Base-by-base conservation (phyloP, 2,888 invertebrate genomes). In the Tanytarsus gracilentus region DNA sequence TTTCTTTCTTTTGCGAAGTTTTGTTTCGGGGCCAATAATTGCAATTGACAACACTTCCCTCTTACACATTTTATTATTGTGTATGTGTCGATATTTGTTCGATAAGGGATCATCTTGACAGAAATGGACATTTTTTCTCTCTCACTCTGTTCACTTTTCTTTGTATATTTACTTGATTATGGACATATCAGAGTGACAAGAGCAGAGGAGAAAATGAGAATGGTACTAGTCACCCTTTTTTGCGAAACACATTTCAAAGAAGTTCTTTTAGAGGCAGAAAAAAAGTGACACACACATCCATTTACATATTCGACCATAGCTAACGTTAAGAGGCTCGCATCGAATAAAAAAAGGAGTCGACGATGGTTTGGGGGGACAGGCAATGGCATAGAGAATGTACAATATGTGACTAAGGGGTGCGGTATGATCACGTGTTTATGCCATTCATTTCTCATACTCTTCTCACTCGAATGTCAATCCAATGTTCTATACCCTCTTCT, bases 21-120 rank as follows among this genome's bases (percentile, higher is more conserved):
- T 44, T 23, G 23, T 44, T 36, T 44, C 44, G 44, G 30, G 11
- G 30, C 29, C 51, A 51, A 51, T 49, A 51, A 51, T 51, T 51
- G 51, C 51, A 51, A 51, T 51, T 51, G 51, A 51, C 51, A 51
- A 51, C 16, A 51, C 27, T 51, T 27, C 30, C 23, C 27, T 29
- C 18, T 30, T 21, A 21, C 51, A 16, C 1, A 25, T n/a, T 49
- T 44, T 44, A 11, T 11, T 44, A 23, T 44, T 44, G 18, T 18
- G 18, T 44, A 6, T 44, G 23, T 23, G 21, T 23, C 21, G 44
- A 23, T 44, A 23, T 9, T 9, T 18, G 18, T 44, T 44, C 44
- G 44, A 44, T 44, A 44, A 44, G 44, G 44, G 44, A 44, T 44
- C 44, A 44, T 44, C 23, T 44, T 44, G 21, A 44, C 44, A 44